These are phyloP conservation scores for Scaptomyza reducta DNA, from an alignment of 2,888 invertebrate species.

Conservation along the genomic window DNA sequence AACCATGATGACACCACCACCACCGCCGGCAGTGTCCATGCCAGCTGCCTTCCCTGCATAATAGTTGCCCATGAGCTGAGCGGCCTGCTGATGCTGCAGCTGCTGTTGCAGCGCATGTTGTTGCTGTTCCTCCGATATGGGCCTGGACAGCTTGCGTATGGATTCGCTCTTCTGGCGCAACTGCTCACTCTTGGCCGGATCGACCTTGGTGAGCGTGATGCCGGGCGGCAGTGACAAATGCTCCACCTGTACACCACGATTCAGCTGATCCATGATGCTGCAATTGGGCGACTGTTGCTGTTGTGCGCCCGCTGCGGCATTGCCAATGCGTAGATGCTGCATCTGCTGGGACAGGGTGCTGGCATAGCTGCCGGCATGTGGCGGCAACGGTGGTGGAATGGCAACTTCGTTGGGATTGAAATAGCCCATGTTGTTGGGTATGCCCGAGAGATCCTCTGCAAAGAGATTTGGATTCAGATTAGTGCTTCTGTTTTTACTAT, in stretches of 20 bases:
- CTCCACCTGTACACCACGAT: constrained; percentile 85
- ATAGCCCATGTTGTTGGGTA: constrained; percentile 81
- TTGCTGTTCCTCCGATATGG: constrained; percentile 67
- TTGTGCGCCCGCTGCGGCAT: constrained; percentile 21
- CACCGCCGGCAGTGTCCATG: constrained; percentile 69
- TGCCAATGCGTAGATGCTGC: constrained; percentile 72
- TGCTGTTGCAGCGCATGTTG: constrained; percentile 40
- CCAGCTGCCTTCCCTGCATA: constrained; percentile 61
- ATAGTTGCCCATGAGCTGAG: constrained; percentile 53
- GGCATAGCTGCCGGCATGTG: constrained; percentile 64
- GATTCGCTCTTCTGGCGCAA: constrained; percentile 83
- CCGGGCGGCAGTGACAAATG: constrained; percentile 90
- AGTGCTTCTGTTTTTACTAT: background rate
- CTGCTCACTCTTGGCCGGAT: constrained; percentile 85
- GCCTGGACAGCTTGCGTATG: constrained; percentile 82
- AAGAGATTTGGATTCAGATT: constrained; percentile 7
- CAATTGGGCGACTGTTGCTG: constrained; percentile 68
- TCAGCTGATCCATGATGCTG: constrained; percentile 84
- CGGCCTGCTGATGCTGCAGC: constrained; percentile 51
- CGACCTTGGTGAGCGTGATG: constrained; percentile 91
- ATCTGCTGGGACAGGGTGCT: constrained; percentile 77
- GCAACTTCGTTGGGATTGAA: constrained; percentile 80
- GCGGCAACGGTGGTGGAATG: constrained; percentile 61
- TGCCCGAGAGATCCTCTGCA: constrained; percentile 75
- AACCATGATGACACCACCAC: constrained; percentile 83